Base-by-base conservation (phyloP, 1,140 invertebrate genomes). In the Acromyrmex heyeri region DNA sequence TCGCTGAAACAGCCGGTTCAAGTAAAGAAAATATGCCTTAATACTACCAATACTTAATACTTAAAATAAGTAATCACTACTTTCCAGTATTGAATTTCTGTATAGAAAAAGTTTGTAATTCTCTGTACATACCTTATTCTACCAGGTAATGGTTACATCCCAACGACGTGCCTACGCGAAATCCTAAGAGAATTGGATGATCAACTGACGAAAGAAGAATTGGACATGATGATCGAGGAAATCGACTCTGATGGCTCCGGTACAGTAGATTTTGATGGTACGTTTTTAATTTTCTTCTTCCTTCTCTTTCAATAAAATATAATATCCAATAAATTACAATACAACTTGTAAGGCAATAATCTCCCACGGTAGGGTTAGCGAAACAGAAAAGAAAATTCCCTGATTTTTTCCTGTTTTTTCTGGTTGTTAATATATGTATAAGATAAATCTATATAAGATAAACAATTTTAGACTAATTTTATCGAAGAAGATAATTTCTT, bases 151-250 rank as follows among this genome's bases (percentile, higher is more conserved):
- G 98, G 98, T 93, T 99, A 99, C 96, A 99, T 99, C 96, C 98
- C 98, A 91, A 99, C 99, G 44, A 97, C 98, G 48, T 98, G 98
- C 94, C 96, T 99, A 86, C 97, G 97, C 88, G 98, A 99, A 95
- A 99, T 99, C 93, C 96, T 99, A 16, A 96, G 98, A 64, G 98
- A 99, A 94, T 95, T 99, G 85, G 98, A 99, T 92, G 98, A 99
- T 93, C 98, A 99, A 94, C 96, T 99, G 64, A 99, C 98, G 55
- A 97, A 99, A 85, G 97, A 98, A 83, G 98, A 99, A 94, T 96
- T 99, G 88, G 98, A 99, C 92, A 98, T 98, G 93, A 99, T 99
- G 97, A 99, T 99, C 93, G 98, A 98, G 92, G 99, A 99, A 96
- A 99, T 99, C 93, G 99, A 99, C 95, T 98, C 98, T 78, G 98